Conservation (phyloP, 2,113 vertebrate species). For the Chaenogobius annularis region DNA sequence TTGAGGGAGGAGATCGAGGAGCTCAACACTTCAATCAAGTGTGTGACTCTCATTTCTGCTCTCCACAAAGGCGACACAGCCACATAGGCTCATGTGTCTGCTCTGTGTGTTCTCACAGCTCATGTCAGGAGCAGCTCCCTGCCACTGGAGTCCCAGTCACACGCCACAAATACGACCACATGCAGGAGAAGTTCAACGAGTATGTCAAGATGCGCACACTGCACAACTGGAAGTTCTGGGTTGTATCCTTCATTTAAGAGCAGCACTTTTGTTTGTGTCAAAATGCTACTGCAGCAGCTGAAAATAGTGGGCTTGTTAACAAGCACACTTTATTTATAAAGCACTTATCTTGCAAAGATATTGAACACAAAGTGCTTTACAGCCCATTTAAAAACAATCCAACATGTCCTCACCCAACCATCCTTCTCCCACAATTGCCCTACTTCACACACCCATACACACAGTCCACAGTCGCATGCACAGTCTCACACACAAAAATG, state of each 20-base stretch:
- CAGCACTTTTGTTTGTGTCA: neutral
- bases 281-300: neutral
- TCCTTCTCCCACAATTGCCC: no score
- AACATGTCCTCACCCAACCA: no score
- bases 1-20: conserved; percentile 92
- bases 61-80: neutral
- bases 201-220: conserved; percentile 89
- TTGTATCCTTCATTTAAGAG: conserved; percentile 86
- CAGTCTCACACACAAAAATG: no score
- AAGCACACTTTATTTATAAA: no score
- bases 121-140: conserved; percentile 92
- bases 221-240: conserved; percentile 99
- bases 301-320: no score
- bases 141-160: conserved; percentile 87
- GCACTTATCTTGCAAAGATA: no score
- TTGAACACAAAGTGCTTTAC: no score
- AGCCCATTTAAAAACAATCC: no score
- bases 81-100: neutral
- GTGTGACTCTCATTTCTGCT: neutral
- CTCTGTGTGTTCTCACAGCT: conserved; percentile 68
- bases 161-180: conserved; percentile 80
- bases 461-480: no score
- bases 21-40: conserved; percentile 91
- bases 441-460: no score
- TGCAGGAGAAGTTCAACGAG: conserved; percentile 87